Percentiles rank a stretch among this genome's conserved stretches.
These are phyloP conservation scores for Pedicia rivosa DNA, from an alignment of 2,888 invertebrate genomes.

Conservation along the genomic window DNA sequence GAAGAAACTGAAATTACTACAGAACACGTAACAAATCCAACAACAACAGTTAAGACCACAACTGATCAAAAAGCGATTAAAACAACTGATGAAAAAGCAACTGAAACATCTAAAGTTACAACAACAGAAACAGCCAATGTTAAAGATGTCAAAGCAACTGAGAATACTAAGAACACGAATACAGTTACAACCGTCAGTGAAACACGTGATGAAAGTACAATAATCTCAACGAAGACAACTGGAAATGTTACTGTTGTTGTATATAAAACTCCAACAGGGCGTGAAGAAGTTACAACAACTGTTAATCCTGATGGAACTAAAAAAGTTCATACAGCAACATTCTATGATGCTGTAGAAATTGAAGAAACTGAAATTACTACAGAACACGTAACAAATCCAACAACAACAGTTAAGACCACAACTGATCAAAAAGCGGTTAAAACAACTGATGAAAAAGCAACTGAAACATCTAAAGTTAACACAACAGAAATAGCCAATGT, in stretches of 20 bases:
- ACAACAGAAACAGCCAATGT: too few relatives aligned
- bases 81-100: slow-evolving; percentile 5
- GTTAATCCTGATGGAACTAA: slow-evolving; percentile 28
- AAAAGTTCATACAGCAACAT: slow-evolving; percentile 27
- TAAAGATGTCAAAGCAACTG: too few relatives aligned
- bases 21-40: slow-evolving; percentile 13
- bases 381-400: slow-evolving; percentile 15
- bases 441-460: slow-evolving; percentile 1
- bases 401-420: too few relatives aligned
- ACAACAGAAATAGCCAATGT: slow-evolving; percentile 4
- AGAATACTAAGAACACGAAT: too few relatives aligned
- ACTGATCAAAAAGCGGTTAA: too few relatives aligned
- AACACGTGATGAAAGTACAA: too few relatives aligned
- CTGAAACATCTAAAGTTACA: slow-evolving; percentile 14
- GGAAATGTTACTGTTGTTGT: neutral
- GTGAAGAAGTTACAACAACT: slow-evolving; percentile 26
- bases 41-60: neutral
- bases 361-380: slow-evolving; percentile 29
- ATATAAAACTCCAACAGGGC: slow-evolving; percentile 3
- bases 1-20: slow-evolving; percentile 16
- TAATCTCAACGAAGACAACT: too few relatives aligned
- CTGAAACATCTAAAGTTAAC: slow-evolving; percentile 9
- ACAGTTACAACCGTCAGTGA: too few relatives aligned
- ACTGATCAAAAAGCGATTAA: neutral
- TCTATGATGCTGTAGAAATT: slow-evolving; percentile 27